Evolutionary conservation across 1,140 invertebrate genomes (phyloP), one percentile per base, ranked within the genome.

Genomic region (Drosophila varians): DNA sequence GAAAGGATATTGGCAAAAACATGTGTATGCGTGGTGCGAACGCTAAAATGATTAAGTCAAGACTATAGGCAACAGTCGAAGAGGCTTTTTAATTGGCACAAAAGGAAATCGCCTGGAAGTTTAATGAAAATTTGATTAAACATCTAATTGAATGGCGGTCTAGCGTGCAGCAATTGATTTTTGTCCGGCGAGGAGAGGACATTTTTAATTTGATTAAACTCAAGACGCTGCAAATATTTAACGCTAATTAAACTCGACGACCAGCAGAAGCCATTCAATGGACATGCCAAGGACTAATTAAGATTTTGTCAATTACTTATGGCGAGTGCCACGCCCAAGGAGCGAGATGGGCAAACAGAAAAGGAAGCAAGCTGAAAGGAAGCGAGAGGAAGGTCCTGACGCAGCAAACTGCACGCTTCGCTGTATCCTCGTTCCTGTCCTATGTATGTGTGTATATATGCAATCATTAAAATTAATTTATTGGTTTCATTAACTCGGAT

Each of bases 381-480:
- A 1, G 38, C 4, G 36, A 23, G 42, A 38, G 23, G 7, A 58
- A 47, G 28, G 16, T 45, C 43, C 75, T 86, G 80, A 86, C 80
- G 77, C 82, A 76, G 82, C 57, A 87, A 87, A 82, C 60, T 87
- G 82, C 82, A 86, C 62, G 68, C 47, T 55, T 23, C 60, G 52
- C 21, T 64, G 58, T 61, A 57, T 49, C 56, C 28, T 46, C 21
- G 12, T 51, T 60, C n/a, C 4, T 62, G 12, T 21, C 21, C 51
- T 61, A 7, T 34, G 36, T 57, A 43, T 61, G 65, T 74, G 46
- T 69, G 51, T 60, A 36, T 73, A 65, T 84, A 73, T 84, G 80
- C 80, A 84, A 86, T 86, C 84, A 88, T 88, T 88, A 88, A 89
- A 88, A 88, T 89, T 89, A 89, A 89, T 89, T 89, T 89, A 89